Base-by-base conservation (phyloP, 2,888 invertebrate genomes). In the Andricus quercusramuli region DNA sequence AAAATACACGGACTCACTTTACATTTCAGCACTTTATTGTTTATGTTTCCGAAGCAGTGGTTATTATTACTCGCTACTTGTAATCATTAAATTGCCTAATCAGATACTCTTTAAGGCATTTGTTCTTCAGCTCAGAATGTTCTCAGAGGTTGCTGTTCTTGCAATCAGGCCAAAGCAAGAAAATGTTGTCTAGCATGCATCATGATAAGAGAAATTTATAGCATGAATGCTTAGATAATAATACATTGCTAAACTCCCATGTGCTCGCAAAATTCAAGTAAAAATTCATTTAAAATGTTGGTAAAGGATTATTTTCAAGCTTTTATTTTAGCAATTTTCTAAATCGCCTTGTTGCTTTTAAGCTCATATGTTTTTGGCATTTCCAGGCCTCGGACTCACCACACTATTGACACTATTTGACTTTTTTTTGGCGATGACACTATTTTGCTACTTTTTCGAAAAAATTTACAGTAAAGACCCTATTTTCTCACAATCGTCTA, bases 1-100 rank as follows among this genome's bases (percentile, higher is more conserved):
- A 13, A 80, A 74, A 78, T 67, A 80, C 67, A 82, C 79, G 8
- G 64, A 80, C 79, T 11, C 78, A 59, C 70, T 22, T 59, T 62
- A 74, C 44, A 51, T 79, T 70, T 32, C 41, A 65, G 32, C 64
- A 68, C 47, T 29, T 20, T 20, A 67, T 25, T 64, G 0, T 13
- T 59, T 64, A 25, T 29, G 37, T 64, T 62, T 32, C 47, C 15
- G 56, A 29, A 70, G n/a, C 74, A 20, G 51, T 29, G 41, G 3
- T 70, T 47, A 6, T 25, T 44, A 44, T 25, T 29, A 51, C 11
- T 25, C 20, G 41, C 37, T 62, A 51, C 20, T 77, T 59, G 8
- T 25, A 59, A 32, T 56, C 51, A 29, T 77, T 56, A 22, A 9
- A 6, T 76, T 76, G 76, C 20, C 32, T 20, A n/a, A 56, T 51